Base-by-base conservation (phyloP, 2,888 invertebrate genomes). In the Drosophila ezoana region DNA sequence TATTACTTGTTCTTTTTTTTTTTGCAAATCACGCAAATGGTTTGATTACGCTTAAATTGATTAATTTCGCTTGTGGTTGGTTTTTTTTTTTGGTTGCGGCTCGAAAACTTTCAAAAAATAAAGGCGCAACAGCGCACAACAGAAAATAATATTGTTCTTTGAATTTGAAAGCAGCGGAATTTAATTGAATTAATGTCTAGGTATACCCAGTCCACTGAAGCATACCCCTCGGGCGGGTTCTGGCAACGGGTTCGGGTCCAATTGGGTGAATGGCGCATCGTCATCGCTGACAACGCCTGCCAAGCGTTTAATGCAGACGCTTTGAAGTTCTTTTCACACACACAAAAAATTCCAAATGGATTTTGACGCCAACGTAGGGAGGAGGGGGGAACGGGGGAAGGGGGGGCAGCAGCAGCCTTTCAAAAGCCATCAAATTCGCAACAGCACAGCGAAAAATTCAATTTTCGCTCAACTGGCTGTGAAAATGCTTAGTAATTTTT, bases 11-110 rank as follows among this genome's bases (percentile, higher is more conserved):
- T 57, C 56, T 53, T 45, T 37, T 69, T 45, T 37, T 69, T 75
- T 64, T 51, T 53, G 76, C 76, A 47, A 77, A 68, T 77, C 77
- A 77, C 53, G 77, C 79, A 68, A 77, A 82, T 77, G 83, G 60
- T 70, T 83, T 83, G 83, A 85, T 82, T 85, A 86, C 72, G 86
- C 82, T 75, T 60, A 77, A 82, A 85, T 85, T 87, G 88, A 87
- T 83, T 81, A 67, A 87, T 76, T 70, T 57, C 38, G 65, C 47
- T 60, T 44, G 54, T 20, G 44, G 10, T 48, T 23, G 40, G n/a
- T n/a, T n/a, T n/a, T n/a, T n/a, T n/a, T 1, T 45, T 20, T 11
- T 59, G 16, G 5, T 33, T 23, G 45, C 40, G 32, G 38, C 20
- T 35, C 9, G 33, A 62, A 47, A 64, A 66, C 41, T 66, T 57